Percentiles rank a stretch among this genome's conserved stretches.
phyloP scores from a whole-genome alignment of 2,888 invertebrate genomes.

The Heliconius hortense region DNA sequence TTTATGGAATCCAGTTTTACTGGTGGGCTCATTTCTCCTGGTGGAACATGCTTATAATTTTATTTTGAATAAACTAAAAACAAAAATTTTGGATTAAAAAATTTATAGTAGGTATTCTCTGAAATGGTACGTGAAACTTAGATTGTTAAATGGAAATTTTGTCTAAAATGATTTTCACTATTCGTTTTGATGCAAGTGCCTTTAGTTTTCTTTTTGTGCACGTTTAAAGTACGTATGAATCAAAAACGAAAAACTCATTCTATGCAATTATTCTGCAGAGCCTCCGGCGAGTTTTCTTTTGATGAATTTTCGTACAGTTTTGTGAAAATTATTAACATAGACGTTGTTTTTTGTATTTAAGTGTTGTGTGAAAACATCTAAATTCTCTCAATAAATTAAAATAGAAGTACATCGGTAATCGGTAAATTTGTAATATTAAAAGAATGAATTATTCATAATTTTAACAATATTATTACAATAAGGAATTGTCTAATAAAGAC shows the following conservation, averaged over 20 bases:
- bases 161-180: background rate
- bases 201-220: constrained; percentile 17
- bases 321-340: background rate
- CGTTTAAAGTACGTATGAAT: background rate
- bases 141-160: background rate
- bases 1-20: background rate
- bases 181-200: background rate
- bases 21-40: background rate
- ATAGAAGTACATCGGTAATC: no score
- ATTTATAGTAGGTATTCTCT: background rate
- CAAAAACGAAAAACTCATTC: constrained; percentile 20
- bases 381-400: no score
- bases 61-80: background rate
- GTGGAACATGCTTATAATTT: background rate
- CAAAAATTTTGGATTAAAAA: background rate
- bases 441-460: no score
- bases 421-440: no score
- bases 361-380: background rate
- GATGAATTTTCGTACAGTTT: constrained; percentile 6
- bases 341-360: background rate
- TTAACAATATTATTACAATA: no score
- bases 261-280: constrained; percentile 18
- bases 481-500: no score
- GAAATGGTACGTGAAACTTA: background rate
- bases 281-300: constrained; percentile 17